These are phyloP conservation scores for Trissonchulus latispiculum DNA, from an alignment of 2,888 invertebrate species.

Conservation along the genomic window DNA sequence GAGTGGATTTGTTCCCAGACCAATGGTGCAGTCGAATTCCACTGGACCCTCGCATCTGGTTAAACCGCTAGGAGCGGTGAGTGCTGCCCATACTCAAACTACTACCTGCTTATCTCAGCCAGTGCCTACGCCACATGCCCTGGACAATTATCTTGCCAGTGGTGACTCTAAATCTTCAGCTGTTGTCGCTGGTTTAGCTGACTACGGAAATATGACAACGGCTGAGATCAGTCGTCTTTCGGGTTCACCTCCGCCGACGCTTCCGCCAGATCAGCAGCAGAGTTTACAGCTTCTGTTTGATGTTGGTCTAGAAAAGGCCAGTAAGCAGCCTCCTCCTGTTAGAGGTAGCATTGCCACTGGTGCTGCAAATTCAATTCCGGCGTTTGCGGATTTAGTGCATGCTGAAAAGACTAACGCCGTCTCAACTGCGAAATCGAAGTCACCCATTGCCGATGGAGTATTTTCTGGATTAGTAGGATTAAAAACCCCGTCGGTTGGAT, in stretches of 20 bases:
- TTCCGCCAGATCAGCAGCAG: background rate
- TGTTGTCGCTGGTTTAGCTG: background rate
- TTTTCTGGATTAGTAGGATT: background rate
- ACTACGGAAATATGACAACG: background rate
- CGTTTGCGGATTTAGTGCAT: too few species aligned
- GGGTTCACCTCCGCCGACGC: background rate
- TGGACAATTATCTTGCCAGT: background rate
- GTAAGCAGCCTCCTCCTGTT: background rate
- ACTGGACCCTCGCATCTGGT: too few species aligned
- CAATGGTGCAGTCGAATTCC: background rate
- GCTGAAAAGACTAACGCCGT: too few species aligned
- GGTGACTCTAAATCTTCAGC: background rate
- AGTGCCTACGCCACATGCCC: background rate
- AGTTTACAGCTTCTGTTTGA: background rate
- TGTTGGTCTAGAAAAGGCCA: background rate
- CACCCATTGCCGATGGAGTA: background rate
- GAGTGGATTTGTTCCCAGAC: background rate
- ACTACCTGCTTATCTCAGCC: background rate
- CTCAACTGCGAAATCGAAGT: background rate
- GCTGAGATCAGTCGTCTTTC: background rate
- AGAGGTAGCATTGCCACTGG: background rate
- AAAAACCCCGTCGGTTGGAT: too few species aligned
- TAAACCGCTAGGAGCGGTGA: background rate
- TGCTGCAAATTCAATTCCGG: background rate
- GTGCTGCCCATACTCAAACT: background rate